These are phyloP conservation scores for Trichonephila clavata DNA, from an alignment of 1,140 invertebrate species.

Conservation along the genomic window DNA sequence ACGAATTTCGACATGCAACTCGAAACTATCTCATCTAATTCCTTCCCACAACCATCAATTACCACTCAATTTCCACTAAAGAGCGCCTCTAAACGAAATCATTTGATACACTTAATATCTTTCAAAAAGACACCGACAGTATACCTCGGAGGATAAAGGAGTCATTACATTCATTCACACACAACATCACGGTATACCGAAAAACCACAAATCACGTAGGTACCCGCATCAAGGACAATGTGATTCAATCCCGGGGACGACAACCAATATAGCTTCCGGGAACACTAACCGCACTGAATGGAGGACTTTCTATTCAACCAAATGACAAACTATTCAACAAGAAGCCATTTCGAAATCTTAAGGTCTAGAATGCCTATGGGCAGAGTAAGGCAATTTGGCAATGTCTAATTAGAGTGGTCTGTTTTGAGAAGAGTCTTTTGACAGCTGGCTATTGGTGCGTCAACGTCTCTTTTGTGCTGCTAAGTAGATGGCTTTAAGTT, in stretches of 20 bases:
- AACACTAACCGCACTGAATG: not conserved
- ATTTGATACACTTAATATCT: not conserved
- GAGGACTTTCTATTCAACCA: not conserved
- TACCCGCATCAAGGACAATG: not conserved
- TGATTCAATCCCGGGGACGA: not conserved
- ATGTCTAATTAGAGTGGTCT: not conserved
- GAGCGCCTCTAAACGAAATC: not conserved
- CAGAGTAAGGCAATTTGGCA: not conserved
- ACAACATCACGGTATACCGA: not conserved
- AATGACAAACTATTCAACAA: conserved; percentile 28
- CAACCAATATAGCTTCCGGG: not conserved
- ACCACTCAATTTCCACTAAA: not conserved
- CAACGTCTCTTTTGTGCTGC: conserved; percentile 18
- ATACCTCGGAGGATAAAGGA: not conserved
- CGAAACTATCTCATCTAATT: not conserved
- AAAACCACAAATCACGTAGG: conserved; percentile 7
- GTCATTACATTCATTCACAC: not conserved
- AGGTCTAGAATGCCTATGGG: not conserved
- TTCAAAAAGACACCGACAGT: not conserved
- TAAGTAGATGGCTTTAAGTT: not conserved
- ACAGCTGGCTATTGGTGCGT: conserved; percentile 7
- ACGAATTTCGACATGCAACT: not conserved
- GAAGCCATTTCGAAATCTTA: not conserved
- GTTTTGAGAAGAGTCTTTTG: not conserved
- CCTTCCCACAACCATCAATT: not conserved